Conservation (phyloP, 2,797 vertebrate genomes). For the Dromococcyx pavoninus region DNA sequence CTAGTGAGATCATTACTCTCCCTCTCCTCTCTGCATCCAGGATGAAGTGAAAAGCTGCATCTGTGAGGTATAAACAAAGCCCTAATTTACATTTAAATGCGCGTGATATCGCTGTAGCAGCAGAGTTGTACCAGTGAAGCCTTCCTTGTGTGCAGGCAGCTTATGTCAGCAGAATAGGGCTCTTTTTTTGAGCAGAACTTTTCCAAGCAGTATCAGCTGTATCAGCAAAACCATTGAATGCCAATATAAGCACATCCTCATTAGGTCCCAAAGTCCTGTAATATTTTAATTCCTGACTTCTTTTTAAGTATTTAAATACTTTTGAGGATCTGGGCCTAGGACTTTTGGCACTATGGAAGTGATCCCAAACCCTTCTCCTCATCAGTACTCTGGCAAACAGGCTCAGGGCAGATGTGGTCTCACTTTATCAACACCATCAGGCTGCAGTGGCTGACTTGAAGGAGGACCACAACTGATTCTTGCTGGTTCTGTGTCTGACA, state of each 20-base stretch:
- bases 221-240: constrained; percentile 47
- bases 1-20: not conserved
- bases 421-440: not conserved
- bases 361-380: not conserved
- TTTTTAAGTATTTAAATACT: not conserved
- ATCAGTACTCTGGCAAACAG: not conserved
- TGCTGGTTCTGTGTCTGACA: not conserved
- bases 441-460: not conserved
- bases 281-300: not conserved
- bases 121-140: constrained; percentile 43
- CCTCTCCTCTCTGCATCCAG: not conserved
- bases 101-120: constrained; percentile 43
- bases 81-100: constrained; percentile 65
- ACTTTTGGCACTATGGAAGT: not conserved
- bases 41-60: constrained; percentile 54
- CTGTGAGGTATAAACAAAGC: constrained; percentile 45
- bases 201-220: constrained; percentile 21
- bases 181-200: constrained; percentile 61
- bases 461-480: not conserved
- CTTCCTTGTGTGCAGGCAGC: constrained; percentile 40
- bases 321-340: not conserved
- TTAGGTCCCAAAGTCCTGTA: not conserved
- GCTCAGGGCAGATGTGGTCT: not conserved
- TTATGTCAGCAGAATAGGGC: constrained; percentile 56
- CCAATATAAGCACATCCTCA: constrained; percentile 14